Evolutionary conservation across 2,113 vertebrate genomes (phyloP).

Genomic region (Triplophysa rosa): DNA sequence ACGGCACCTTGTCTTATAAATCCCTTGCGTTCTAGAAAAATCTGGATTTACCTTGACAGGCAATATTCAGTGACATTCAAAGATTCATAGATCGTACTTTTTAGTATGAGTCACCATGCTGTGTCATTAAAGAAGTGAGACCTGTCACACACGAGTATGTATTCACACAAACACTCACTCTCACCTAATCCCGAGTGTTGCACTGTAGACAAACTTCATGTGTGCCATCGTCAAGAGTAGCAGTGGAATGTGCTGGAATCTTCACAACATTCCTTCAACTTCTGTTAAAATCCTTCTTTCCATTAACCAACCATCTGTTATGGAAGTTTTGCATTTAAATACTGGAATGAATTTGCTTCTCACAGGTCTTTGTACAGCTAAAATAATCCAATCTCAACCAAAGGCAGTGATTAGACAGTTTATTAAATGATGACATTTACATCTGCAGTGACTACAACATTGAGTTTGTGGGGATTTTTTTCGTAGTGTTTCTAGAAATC

Average conservation of each 20-base stretch:
- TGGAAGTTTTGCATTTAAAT: neutral
- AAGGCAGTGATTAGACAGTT: neutral
- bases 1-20: constrained; percentile 20
- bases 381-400: neutral
- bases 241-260: neutral
- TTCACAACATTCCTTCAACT: neutral
- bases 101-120: neutral
- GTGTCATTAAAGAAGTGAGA: constrained; percentile 7
- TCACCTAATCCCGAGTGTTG: neutral
- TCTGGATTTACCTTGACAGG: constrained; percentile 40
- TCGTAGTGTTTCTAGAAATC: neutral
- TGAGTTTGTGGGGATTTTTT: neutral
- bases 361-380: neutral
- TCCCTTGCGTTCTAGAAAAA: constrained; percentile 33
- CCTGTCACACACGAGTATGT: neutral
- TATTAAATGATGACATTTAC: neutral
- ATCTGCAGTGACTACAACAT: neutral
- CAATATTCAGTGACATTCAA: constrained; percentile 31
- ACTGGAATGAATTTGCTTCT: neutral
- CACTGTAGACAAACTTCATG: constrained; percentile 3
- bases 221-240: neutral
- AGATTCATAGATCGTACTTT: neutral
- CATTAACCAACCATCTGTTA: neutral
- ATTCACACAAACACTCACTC: neutral
- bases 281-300: neutral